Evolutionary conservation across 1,140 invertebrate genomes (phyloP).

Genomic region (Drosophila guanche): DNA sequence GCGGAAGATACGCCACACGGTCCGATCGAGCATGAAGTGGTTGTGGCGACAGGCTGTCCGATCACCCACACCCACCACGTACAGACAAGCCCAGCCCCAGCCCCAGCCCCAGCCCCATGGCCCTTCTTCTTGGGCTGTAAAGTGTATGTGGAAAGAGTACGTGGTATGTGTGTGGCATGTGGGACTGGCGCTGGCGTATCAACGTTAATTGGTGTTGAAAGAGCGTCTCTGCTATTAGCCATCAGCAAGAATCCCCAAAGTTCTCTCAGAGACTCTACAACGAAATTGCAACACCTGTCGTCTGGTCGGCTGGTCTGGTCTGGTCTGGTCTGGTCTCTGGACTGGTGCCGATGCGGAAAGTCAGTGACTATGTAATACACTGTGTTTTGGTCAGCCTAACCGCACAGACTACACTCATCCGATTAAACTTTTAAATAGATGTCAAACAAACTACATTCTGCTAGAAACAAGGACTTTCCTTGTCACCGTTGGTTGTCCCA

Average conservation of each 20-base stretch:
- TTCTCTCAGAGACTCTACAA: constrained; percentile 5
- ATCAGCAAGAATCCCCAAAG: constrained; percentile 6
- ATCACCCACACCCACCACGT: constrained; percentile 17
- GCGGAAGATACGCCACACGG: constrained; percentile 20
- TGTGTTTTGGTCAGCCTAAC: constrained; percentile 80
- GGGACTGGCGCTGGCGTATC: constrained; percentile 9
- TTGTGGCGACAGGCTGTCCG: constrained; percentile 55
- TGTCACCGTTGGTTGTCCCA: constrained; percentile 34
- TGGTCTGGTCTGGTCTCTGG: background rate
- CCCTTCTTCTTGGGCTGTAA: constrained; percentile 1
- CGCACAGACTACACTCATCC: constrained; percentile 80
- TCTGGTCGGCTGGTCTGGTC: constrained; percentile 28
- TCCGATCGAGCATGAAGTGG: constrained; percentile 54
- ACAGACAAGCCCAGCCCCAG: background rate
- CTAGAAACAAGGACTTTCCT: constrained; percentile 72
- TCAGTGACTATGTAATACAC: constrained; percentile 80
- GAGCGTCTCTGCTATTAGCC: constrained; percentile 21
- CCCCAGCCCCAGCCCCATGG: background rate
- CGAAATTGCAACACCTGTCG: constrained; percentile 64
- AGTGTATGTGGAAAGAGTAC: background rate
- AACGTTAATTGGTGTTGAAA: constrained; percentile 58
- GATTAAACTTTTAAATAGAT: constrained; percentile 83
- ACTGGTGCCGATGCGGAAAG: constrained; percentile 61
- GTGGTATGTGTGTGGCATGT: background rate
- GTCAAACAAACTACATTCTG: constrained; percentile 80